phyloP scores from a whole-genome alignment of 2,888 invertebrate genomes.

The Tiphia femorata region DNA sequence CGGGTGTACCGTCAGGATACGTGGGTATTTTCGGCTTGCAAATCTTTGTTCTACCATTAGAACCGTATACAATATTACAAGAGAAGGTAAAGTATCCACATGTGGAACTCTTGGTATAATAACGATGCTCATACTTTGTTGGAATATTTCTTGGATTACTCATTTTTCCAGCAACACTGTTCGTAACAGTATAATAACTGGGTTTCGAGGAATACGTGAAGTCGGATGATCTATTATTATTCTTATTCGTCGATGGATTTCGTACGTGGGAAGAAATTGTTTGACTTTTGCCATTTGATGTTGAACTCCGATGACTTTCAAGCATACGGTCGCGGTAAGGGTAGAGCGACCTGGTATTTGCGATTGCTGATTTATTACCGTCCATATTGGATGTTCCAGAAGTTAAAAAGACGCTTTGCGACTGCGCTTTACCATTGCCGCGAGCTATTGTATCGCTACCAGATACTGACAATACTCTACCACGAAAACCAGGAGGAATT shows the following conservation, averaged over 20 bases:
- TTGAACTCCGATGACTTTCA: background rate
- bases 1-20: slow-evolving; percentile 81
- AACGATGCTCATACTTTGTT: slow-evolving; percentile 75
- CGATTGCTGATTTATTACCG: slow-evolving; percentile 41
- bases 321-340: slow-evolving; percentile 37
- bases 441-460: slow-evolving; percentile 71
- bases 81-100: slow-evolving; percentile 91
- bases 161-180: slow-evolving; percentile 82
- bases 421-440: slow-evolving; percentile 75
- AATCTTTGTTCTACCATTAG: slow-evolving; percentile 83
- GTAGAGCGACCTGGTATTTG: slow-evolving; percentile 55
- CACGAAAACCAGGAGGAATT: slow-evolving; percentile 79
- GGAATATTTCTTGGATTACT: slow-evolving; percentile 73
- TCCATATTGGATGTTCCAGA: slow-evolving; percentile 35
- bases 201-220: slow-evolving; percentile 50
- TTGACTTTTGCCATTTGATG: slow-evolving; percentile 11
- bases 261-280: background rate
- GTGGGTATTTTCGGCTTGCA: slow-evolving; percentile 85
- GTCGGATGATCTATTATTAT: slow-evolving; percentile 2
- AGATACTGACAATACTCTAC: slow-evolving; percentile 75
- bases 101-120: slow-evolving; percentile 88
- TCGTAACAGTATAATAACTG: slow-evolving; percentile 82
- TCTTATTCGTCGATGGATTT: slow-evolving; percentile 4
- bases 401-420: slow-evolving; percentile 74
- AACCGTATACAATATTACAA: slow-evolving; percentile 83